phyloP scores from a whole-genome alignment of 1,140 invertebrate species.

The Parapsyche elsis region DNA sequence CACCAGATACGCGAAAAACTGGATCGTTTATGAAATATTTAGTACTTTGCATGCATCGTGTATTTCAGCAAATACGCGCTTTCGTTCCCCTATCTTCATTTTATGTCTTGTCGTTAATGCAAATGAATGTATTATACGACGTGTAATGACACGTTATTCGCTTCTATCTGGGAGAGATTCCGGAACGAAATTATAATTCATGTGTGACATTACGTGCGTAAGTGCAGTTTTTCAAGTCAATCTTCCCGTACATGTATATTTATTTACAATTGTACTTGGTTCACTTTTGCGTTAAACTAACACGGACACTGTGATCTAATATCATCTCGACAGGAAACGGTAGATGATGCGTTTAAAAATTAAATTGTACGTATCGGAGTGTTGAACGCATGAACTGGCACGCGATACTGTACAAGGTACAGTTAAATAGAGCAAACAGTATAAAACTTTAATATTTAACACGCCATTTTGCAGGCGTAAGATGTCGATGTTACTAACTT shows the following conservation, averaged over 20 bases:
- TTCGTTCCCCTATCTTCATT: neutral
- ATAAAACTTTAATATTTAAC: too few species aligned
- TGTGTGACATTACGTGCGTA: neutral
- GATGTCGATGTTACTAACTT: too few species aligned
- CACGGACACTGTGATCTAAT: neutral
- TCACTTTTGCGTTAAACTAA: neutral
- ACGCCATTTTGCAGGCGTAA: too few species aligned
- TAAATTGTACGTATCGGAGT: constrained; percentile 20
- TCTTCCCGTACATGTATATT: neutral
- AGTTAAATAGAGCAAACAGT: too few species aligned
- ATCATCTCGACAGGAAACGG: constrained; percentile 19
- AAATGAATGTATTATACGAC: constrained; percentile 47
- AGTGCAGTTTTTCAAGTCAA: neutral
- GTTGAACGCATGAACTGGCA: too few species aligned
- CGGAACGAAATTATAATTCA: constrained; percentile 5
- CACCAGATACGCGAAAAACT: neutral
- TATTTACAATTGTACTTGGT: neutral
- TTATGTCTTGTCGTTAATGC: constrained; percentile 46
- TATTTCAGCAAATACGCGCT: constrained; percentile 8
- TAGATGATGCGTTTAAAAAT: constrained; percentile 31
- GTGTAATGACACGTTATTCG: constrained; percentile 33
- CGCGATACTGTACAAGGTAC: too few species aligned
- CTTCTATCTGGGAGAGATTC: neutral
- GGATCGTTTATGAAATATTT: constrained; percentile 27
- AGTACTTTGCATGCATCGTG: constrained; percentile 17